Evolutionary conservation across 2,797 vertebrate genomes (phyloP).

Genomic region (Halcyon leucocephala): DNA sequence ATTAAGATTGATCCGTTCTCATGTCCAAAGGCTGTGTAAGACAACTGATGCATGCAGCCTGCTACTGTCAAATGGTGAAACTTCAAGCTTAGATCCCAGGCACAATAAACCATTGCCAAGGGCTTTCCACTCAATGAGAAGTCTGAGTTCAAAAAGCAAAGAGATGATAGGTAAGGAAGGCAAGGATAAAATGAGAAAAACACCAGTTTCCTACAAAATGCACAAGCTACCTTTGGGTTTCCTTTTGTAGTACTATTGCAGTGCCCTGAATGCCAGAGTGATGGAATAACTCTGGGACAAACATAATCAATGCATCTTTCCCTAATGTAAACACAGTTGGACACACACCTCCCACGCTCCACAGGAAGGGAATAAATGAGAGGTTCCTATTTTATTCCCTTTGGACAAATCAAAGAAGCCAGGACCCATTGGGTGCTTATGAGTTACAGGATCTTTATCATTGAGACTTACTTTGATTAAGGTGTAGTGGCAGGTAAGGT

Average conservation of each 20-base stretch:
- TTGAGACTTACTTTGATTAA: not conserved
- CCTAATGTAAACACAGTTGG: not conserved
- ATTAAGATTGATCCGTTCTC: conserved; percentile 64
- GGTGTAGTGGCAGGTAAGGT: not conserved
- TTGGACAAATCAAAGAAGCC: not conserved
- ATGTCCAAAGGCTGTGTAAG: conserved; percentile 29
- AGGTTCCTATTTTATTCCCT: not conserved
- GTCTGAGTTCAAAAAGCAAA: not conserved
- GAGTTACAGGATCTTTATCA: not conserved
- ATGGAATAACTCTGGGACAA: not conserved
- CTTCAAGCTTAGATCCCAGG: conserved; percentile 12
- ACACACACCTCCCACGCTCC: not conserved
- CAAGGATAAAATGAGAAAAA: not conserved
- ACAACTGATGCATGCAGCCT: conserved; percentile 12
- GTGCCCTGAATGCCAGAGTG: not conserved
- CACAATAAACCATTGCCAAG: not conserved
- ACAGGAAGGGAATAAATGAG: not conserved
- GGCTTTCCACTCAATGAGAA: not conserved
- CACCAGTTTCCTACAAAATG: not conserved
- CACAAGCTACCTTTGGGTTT: not conserved
- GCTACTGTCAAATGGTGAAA: conserved; percentile 20
- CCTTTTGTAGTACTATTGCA: not conserved
- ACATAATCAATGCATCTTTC: not conserved
- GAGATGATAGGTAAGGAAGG: not conserved
- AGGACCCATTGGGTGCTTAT: not conserved